Evolutionary conservation across 37 sponge, comb jelly and placozoan species (phyloP).

Genomic region (Eunapius fragilis): DNA sequence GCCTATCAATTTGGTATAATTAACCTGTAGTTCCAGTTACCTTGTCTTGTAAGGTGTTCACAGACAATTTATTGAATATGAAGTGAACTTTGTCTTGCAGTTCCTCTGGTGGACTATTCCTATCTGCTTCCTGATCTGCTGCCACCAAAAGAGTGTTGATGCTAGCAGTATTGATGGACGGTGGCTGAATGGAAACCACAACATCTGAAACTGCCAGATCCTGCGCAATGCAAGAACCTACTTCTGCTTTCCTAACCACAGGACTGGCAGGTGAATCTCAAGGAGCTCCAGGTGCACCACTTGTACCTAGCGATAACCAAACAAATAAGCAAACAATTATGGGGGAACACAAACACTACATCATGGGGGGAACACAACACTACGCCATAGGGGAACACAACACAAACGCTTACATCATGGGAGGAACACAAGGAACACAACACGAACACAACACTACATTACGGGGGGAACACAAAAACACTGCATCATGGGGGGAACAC

Average conservation of each 20-base stretch:
- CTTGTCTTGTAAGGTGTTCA: slow-evolving; percentile 84
- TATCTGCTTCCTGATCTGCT: slow-evolving; percentile 66
- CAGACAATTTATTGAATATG: slow-evolving; percentile 96
- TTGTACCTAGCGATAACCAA: background rate
- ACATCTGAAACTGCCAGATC: too few relatives aligned
- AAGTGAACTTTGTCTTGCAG: slow-evolving; percentile 92
- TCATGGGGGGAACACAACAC: too few relatives aligned
- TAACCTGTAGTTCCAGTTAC: too few relatives aligned
- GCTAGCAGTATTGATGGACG: slow-evolving; percentile 74
- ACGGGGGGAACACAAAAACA: too few relatives aligned
- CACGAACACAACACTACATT: too few relatives aligned
- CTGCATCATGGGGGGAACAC: too few relatives aligned
- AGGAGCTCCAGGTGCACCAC: background rate
- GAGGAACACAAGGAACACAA: too few relatives aligned
- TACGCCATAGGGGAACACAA: too few relatives aligned
- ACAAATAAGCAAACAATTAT: too few relatives aligned
- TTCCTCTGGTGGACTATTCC: slow-evolving; percentile 77
- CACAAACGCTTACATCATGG: too few relatives aligned
- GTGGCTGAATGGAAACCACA: slow-evolving; percentile 46
- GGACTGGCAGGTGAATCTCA: background rate
- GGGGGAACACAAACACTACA: too few relatives aligned
- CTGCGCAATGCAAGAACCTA: slow-evolving; percentile 8
- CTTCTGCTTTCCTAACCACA: slow-evolving; percentile 15
- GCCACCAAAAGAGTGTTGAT: slow-evolving; percentile 88
- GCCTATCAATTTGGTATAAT: too few relatives aligned